Conservation (phyloP, 2,797 vertebrate species). For the Apogon talboti region DNA sequence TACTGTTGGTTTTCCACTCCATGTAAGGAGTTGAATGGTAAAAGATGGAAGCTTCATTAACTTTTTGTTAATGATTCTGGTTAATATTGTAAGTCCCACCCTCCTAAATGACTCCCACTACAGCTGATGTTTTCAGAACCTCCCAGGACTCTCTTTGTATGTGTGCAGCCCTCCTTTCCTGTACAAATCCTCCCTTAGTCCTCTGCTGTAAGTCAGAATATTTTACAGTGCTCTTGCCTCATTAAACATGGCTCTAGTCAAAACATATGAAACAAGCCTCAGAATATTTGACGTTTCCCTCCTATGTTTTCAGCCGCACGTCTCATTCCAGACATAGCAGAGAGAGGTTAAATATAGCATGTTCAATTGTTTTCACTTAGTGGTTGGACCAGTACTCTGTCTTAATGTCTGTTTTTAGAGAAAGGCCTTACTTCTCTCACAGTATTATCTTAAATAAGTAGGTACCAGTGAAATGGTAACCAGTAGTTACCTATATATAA, state of each 20-base stretch:
- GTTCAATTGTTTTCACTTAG: conserved; percentile 61
- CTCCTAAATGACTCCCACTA: neutral
- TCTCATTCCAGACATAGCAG: conserved; percentile 73
- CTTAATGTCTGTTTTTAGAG: conserved; percentile 35
- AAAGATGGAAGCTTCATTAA: neutral
- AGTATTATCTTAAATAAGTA: conserved; percentile 27
- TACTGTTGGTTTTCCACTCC: no score
- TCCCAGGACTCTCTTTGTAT: conserved; percentile 42
- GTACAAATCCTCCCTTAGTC: conserved; percentile 50
- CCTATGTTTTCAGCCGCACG: conserved; percentile 44
- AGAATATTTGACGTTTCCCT: conserved; percentile 61
- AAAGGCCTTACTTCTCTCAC: conserved; percentile 23
- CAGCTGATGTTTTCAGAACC: conserved; percentile 36
- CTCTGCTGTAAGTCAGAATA: conserved; percentile 24
- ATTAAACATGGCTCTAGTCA: conserved; percentile 60
- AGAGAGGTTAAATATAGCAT: conserved; percentile 66
- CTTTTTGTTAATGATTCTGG: neutral
- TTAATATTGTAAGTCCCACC: neutral
- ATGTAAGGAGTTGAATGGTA: no score
- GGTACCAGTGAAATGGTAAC: conserved; percentile 16
- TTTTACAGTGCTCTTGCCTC: conserved; percentile 51
- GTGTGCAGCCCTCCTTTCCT: conserved; percentile 19
- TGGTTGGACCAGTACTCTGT: conserved; percentile 28
- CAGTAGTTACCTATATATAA: conserved; percentile 19
- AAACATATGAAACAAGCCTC: conserved; percentile 68